Percentiles rank a stretch among this genome's conserved stretches.
Evolutionary conservation across 2,888 invertebrate species (phyloP).

Genomic region (Microchrysa polita): DNA sequence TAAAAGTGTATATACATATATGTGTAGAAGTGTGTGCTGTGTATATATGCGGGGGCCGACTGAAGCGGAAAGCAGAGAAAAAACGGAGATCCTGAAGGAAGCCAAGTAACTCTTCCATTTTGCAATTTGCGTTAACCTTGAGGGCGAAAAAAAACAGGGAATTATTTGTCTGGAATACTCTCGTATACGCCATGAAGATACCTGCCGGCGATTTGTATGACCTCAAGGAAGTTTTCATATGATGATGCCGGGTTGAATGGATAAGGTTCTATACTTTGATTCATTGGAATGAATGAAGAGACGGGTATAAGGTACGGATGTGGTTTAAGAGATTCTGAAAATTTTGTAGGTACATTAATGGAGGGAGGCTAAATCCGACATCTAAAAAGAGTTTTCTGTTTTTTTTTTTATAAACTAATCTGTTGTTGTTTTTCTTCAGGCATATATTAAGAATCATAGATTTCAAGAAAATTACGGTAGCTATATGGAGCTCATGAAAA

Average conservation of each 20-base stretch:
- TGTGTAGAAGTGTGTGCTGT: too few species aligned
- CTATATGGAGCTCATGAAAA: too few species aligned
- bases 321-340: too few species aligned
- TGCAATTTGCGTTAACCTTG: slow-evolving; percentile 49
- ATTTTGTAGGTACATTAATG: too few species aligned
- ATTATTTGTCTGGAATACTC: slow-evolving; percentile 51
- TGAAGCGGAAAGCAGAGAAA: slow-evolving; percentile 44
- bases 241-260: neutral
- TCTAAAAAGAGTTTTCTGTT: too few species aligned
- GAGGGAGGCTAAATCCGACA: too few species aligned
- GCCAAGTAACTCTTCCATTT: slow-evolving; percentile 50
- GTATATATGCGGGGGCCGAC: neutral
- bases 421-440: too few species aligned
- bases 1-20: slow-evolving; percentile 22
- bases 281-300: too few species aligned
- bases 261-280: neutral
- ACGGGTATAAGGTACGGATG: too few species aligned
- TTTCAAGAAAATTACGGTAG: too few species aligned
- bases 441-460: too few species aligned
- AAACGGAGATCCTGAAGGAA: slow-evolving; percentile 48
- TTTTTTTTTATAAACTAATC: too few species aligned
- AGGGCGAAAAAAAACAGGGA: slow-evolving; percentile 45
- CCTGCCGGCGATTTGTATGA: slow-evolving; percentile 45
- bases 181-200: slow-evolving; percentile 47
- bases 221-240: slow-evolving; percentile 48